Evolutionary conservation across 2,797 vertebrate genomes (phyloP).

Genomic region (Pipistrellus pygmaeus): DNA sequence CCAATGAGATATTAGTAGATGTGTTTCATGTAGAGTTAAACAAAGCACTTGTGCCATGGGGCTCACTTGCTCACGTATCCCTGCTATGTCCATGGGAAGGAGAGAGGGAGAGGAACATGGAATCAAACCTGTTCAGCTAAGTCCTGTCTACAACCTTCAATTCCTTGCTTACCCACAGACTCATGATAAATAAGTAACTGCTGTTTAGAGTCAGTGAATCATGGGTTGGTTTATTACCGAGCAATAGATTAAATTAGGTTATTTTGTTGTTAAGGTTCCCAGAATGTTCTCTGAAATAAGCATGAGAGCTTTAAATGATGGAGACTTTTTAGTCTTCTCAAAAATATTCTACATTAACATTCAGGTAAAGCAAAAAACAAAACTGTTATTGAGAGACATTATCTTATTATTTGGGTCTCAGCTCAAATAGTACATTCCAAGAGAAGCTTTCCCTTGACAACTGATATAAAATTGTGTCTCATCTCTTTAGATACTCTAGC

Average conservation of each 20-base stretch:
- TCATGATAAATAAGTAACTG: background rate
- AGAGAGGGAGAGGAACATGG: background rate
- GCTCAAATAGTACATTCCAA: background rate
- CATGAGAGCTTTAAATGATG: background rate
- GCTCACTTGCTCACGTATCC: background rate
- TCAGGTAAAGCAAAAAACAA: background rate
- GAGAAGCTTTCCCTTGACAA: background rate
- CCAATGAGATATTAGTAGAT: background rate
- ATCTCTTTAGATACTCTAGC: background rate
- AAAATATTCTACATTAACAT: background rate
- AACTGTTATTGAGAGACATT: background rate
- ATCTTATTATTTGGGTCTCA: background rate
- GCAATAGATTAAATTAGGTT: background rate
- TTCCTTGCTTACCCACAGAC: background rate
- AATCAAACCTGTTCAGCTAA: background rate
- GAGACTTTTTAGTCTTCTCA: background rate
- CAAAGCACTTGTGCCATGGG: background rate
- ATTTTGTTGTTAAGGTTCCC: background rate
- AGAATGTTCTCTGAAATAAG: conserved; percentile 22
- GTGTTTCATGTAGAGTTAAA: background rate
- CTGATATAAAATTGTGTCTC: background rate
- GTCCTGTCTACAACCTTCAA: background rate
- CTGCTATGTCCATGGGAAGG: background rate
- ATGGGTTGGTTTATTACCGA: background rate
- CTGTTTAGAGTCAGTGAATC: background rate